These are phyloP conservation scores for Caenorhabditis doughertyi DNA, from an alignment of 2,888 invertebrate genomes.

Conservation along the genomic window DNA sequence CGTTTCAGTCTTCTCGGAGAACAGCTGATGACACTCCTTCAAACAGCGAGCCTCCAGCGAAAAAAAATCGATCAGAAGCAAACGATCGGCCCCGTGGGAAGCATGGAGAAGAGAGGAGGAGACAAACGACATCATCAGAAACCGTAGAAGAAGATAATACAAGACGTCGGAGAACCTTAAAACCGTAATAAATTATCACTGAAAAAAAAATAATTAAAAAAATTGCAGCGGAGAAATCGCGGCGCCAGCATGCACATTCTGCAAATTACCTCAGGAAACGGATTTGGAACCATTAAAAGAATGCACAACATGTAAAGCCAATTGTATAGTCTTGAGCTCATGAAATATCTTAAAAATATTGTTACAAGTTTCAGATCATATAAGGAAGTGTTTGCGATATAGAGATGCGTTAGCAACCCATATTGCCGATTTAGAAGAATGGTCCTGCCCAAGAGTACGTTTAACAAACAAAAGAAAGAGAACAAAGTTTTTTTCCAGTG, in stretches of 20 bases:
- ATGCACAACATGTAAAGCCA: conserved; percentile 10
- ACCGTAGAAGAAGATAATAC: conserved; percentile 12
- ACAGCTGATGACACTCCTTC: not conserved
- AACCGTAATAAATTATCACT: too few relatives aligned
- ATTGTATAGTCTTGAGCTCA: not conserved
- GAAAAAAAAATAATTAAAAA: too few relatives aligned
- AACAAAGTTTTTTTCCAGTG: conserved; percentile 62
- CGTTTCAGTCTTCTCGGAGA: not conserved
- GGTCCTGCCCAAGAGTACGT: conserved; percentile 41
- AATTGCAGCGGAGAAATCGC: conserved; percentile 1
- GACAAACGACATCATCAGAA: not conserved
- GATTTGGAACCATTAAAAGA: not conserved
- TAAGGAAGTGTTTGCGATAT: conserved; percentile 54
- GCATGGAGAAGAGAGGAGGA: not conserved
- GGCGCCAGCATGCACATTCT: not conserved
- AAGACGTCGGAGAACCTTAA: not conserved
- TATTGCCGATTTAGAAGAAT: not conserved
- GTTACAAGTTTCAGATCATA: conserved; percentile 57
- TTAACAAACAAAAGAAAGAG: not conserved
- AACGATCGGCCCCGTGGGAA: not conserved
- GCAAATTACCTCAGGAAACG: conserved; percentile 9
- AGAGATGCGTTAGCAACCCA: conserved; percentile 4
- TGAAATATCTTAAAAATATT: not conserved
- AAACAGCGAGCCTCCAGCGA: not conserved
- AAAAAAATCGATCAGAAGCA: not conserved